Evolutionary conservation across 2,888 invertebrate species (phyloP).

Genomic region (Tetheella fluctuosa): DNA sequence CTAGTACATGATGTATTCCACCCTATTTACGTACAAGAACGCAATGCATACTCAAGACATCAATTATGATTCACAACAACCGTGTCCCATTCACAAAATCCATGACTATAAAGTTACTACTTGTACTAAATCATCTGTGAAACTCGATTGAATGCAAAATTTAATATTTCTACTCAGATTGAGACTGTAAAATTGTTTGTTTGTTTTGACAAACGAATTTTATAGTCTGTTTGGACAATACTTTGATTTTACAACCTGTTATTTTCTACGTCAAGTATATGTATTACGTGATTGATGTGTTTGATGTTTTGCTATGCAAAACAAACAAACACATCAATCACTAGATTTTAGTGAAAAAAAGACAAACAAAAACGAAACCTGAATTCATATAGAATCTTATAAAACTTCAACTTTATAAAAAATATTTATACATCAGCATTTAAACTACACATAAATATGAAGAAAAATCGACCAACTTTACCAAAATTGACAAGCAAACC

Average conservation of each 20-base stretch:
- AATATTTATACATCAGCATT: too few relatives aligned
- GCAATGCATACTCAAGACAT: not conserved
- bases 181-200: constrained; percentile 1
- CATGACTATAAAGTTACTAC: constrained; percentile 32
- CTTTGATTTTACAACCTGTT: not conserved
- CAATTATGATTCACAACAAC: not conserved
- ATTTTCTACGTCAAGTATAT: not conserved
- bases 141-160: constrained; percentile 7
- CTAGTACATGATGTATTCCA: not conserved
- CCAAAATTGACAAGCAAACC: not conserved
- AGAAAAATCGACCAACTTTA: not conserved
- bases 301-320: not conserved
- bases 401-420: too few relatives aligned
- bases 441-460: too few relatives aligned
- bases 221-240: not conserved
- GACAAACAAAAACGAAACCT: too few relatives aligned
- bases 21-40: not conserved
- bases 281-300: not conserved
- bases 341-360: too few relatives aligned
- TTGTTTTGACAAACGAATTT: not conserved
- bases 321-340: not conserved
- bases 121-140: constrained; percentile 15
- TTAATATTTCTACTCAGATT: constrained; percentile 16
- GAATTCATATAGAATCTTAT: too few relatives aligned
- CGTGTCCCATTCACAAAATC: constrained; percentile 26